These are phyloP conservation scores for rabbit (Oryctolagus cuniculus) DNA, from an alignment of 2,113 vertebrate genomes.

Conservation along the genomic window mOryCun1.1 NC_091436.1:111718501-111719000, in stretches of 20 bases:
- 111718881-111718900: background rate
- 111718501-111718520: too few species aligned
- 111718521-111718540: too few species aligned
- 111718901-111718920: background rate
- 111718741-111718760: background rate
- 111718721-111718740: too few species aligned
- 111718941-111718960: background rate
- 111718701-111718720: too few species aligned
- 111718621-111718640: too few species aligned
- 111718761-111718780: slow-evolving; percentile 38
- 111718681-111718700: too few species aligned
- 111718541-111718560: too few species aligned
- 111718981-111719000: slow-evolving; percentile 18
- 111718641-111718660: too few species aligned
- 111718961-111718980: background rate
- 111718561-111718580: too few species aligned
- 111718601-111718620: too few species aligned
- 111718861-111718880: background rate
- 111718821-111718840: background rate
- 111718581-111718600: too few species aligned
- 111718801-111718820: slow-evolving; percentile 1
- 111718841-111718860: background rate
- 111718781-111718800: slow-evolving; percentile 32
- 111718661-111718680: too few species aligned
- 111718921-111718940: background rate